These are phyloP conservation scores for Chromobotia macracanthus DNA, from an alignment of 2,797 vertebrate genomes.

Conservation along the genomic window DNA sequence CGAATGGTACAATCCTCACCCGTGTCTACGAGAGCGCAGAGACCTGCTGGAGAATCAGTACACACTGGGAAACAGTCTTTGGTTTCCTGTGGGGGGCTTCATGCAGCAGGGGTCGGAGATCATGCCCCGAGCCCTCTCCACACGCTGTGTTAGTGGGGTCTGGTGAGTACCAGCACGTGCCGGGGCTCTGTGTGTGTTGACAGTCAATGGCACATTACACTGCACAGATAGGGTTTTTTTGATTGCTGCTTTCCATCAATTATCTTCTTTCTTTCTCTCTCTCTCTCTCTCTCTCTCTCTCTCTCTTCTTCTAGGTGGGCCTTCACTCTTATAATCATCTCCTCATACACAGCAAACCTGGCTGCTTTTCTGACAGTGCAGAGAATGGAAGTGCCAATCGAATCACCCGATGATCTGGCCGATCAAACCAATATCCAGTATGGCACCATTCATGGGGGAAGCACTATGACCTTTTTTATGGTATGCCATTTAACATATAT, in stretches of 20 bases:
- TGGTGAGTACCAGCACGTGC: constrained; percentile 74
- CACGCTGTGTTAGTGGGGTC: constrained; percentile 93
- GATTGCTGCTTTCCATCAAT: no score
- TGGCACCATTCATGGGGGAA: constrained; percentile 94
- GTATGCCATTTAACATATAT: constrained; percentile 63
- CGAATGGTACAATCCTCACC: constrained; percentile 96
- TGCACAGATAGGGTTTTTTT: background rate
- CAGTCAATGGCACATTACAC: background rate
- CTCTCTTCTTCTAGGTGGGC: constrained; percentile 83
- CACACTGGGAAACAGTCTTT: constrained; percentile 93
- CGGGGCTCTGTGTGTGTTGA: background rate
- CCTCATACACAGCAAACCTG: constrained; percentile 95
- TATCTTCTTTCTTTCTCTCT: background rate
- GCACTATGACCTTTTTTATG: constrained; percentile 98
- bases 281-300: constrained; percentile 2
- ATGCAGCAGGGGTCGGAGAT: constrained; percentile 97
- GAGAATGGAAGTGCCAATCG: constrained; percentile 94
- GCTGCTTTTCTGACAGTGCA: constrained; percentile 95
- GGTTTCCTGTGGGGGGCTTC: constrained; percentile 94
- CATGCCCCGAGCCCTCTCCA: constrained; percentile 92
- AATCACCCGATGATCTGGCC: constrained; percentile 91
- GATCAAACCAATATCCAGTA: constrained; percentile 97
- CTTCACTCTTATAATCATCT: constrained; percentile 96
- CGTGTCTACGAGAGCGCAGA: constrained; percentile 85
- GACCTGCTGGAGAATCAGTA: constrained; percentile 94